A percentile compares a stretch with the other conserved stretches of the same genome.
These are phyloP conservation scores for Pteropus rufus DNA, from an alignment of 2,797 vertebrate genomes.

Conservation along the genomic window DNA sequence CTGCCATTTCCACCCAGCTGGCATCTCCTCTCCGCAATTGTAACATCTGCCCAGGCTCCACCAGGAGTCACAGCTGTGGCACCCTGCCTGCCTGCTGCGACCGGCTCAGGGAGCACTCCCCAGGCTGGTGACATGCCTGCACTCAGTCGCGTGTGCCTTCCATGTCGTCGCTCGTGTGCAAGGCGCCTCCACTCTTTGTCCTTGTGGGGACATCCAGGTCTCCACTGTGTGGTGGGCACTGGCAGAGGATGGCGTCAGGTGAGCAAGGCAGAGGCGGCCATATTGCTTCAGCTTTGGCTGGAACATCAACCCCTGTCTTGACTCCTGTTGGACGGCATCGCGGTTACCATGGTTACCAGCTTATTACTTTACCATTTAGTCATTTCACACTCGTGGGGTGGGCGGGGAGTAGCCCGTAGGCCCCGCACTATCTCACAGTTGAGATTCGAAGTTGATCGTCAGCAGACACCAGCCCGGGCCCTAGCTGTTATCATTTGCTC, in stretches of 20 bases:
- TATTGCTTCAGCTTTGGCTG: background rate
- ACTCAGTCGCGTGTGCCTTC: fast-evolving
- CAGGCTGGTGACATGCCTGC: background rate
- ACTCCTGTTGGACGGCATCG: background rate
- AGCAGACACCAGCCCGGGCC: background rate
- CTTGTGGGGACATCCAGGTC: fast-evolving
- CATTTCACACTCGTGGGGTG: background rate
- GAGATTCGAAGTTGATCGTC: background rate
- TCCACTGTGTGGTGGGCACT: fast-evolving
- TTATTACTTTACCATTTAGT: background rate
- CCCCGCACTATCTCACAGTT: background rate
- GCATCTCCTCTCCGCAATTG: background rate
- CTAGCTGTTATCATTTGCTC: background rate
- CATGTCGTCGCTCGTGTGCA: fast-evolving
- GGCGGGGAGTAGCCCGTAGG: fast-evolving
- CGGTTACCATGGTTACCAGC: background rate
- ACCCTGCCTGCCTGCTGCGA: background rate
- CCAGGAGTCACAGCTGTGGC: fast-evolving
- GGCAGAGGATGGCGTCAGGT: background rate
- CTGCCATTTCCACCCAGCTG: too few species aligned
- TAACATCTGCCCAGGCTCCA: background rate
- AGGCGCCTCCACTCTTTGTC: background rate
- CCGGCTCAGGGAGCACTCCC: background rate
- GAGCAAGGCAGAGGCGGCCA: background rate
- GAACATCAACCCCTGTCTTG: background rate